Evolutionary conservation across 2,797 vertebrate species (phyloP).

Genomic region (Lacerta agilis): DNA sequence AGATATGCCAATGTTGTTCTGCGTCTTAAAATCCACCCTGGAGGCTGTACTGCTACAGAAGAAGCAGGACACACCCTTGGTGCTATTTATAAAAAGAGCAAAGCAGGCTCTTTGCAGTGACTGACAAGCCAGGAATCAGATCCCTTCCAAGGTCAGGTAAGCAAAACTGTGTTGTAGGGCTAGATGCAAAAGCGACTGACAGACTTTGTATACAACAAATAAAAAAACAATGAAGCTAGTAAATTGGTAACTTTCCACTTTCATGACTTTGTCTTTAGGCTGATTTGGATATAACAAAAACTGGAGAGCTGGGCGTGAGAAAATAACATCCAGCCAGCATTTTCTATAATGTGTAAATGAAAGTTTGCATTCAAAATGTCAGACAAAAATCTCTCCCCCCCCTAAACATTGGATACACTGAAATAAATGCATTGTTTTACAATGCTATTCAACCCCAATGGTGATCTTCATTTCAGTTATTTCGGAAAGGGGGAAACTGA

Average conservation of each 20-base stretch:
- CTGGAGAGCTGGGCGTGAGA: background rate
- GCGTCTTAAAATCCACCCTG: slow-evolving; percentile 4
- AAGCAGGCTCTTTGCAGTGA: background rate
- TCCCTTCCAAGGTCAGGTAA: slow-evolving; percentile 13
- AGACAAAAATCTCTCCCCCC: background rate
- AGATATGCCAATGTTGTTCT: background rate
- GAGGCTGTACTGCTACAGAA: slow-evolving; percentile 10
- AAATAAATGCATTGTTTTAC: background rate
- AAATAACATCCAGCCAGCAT: background rate
- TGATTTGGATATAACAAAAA: background rate
- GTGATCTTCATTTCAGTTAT: background rate
- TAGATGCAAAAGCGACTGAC: background rate
- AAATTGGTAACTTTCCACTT: background rate
- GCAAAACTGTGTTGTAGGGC: background rate
- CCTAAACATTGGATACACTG: background rate
- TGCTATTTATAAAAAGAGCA: slow-evolving; percentile 12
- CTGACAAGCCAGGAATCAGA: background rate
- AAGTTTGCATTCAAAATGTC: background rate
- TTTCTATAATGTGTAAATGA: no score
- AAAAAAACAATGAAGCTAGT: background rate
- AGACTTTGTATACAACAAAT: background rate
- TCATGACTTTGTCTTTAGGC: background rate
- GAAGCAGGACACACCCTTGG: slow-evolving; percentile 4
- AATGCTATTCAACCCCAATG: background rate
- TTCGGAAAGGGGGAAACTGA: background rate